These are phyloP conservation scores for Naso thynnoides DNA, from an alignment of 2,797 vertebrate genomes.

Conservation along the genomic window DNA sequence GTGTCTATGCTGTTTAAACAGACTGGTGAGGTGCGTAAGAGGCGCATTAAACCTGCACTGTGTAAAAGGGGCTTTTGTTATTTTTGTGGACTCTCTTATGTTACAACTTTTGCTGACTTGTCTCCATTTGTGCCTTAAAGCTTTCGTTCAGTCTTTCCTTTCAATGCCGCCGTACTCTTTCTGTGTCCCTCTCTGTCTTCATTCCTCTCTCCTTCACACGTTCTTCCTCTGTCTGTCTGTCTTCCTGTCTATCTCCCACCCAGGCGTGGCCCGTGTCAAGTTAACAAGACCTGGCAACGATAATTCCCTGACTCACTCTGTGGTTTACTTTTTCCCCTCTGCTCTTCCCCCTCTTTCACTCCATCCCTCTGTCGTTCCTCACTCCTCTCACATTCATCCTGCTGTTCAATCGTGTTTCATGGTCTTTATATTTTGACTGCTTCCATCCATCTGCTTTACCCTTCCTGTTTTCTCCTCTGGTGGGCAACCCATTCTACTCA, in stretches of 20 bases:
- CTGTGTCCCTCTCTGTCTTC: slow-evolving; percentile 16
- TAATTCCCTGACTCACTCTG: slow-evolving; percentile 78
- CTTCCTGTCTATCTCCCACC: slow-evolving; percentile 32
- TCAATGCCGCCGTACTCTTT: not conserved
- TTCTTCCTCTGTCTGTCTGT: slow-evolving; percentile 21
- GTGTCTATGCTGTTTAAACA: too few species aligned
- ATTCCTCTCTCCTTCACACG: slow-evolving; percentile 30
- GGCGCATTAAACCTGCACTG: too few species aligned
- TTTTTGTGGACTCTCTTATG: not conserved
- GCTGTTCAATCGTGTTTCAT: slow-evolving; percentile 57
- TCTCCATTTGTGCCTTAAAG: not conserved
- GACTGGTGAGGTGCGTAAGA: too few species aligned
- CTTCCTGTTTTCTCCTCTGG: slow-evolving; percentile 46
- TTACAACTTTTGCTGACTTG: not conserved
- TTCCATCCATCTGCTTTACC: slow-evolving; percentile 58
- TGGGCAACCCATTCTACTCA: slow-evolving; percentile 36
- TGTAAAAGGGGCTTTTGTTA: too few species aligned
- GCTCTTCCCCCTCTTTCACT: slow-evolving; percentile 52
- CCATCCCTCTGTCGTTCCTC: slow-evolving; percentile 57
- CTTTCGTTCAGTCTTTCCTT: slow-evolving; percentile 17
- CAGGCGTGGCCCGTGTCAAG: slow-evolving; percentile 75
- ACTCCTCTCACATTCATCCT: slow-evolving; percentile 56
- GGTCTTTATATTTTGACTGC: slow-evolving; percentile 49
- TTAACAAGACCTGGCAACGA: slow-evolving; percentile 72
- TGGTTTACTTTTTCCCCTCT: slow-evolving; percentile 68